Conservation (phyloP, 2,888 invertebrate species). For the Chrysolina haemoptera region DNA sequence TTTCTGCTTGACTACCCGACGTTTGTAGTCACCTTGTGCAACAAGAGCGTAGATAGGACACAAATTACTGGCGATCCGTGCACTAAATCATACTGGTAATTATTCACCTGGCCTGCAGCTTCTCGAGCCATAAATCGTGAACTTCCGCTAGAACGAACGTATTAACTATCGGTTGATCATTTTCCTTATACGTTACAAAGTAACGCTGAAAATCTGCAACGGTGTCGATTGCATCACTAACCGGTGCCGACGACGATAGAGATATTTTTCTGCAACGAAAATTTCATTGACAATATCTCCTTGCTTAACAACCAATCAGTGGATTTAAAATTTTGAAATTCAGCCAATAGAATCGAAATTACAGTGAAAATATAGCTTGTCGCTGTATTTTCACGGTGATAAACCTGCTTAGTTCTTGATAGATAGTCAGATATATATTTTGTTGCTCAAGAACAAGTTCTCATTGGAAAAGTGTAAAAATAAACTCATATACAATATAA, state of each 20-base stretch:
- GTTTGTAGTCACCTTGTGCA: constrained; percentile 23
- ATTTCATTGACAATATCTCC: background rate
- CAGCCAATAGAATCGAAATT: too few species aligned
- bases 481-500: too few species aligned
- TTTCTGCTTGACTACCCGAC: constrained; percentile 14
- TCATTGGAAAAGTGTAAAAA: too few species aligned
- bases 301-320: too few species aligned
- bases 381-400: too few species aligned
- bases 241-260: background rate
- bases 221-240: constrained; percentile 13
- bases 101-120: constrained; percentile 55
- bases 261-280: background rate
- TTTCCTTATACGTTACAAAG: constrained; percentile 27
- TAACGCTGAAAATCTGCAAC: background rate
- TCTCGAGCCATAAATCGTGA: constrained; percentile 54
- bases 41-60: constrained; percentile 40
- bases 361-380: too few species aligned
- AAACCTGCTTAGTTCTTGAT: too few species aligned
- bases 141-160: constrained; percentile 54
- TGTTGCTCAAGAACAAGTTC: too few species aligned
- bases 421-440: too few species aligned
- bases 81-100: constrained; percentile 58
- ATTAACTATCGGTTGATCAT: constrained; percentile 34
- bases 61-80: constrained; percentile 37
- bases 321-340: too few species aligned